These are phyloP conservation scores for Urocyon cinereoargenteus DNA, from an alignment of 2,797 vertebrate species.

Conservation along the genomic window DNA sequence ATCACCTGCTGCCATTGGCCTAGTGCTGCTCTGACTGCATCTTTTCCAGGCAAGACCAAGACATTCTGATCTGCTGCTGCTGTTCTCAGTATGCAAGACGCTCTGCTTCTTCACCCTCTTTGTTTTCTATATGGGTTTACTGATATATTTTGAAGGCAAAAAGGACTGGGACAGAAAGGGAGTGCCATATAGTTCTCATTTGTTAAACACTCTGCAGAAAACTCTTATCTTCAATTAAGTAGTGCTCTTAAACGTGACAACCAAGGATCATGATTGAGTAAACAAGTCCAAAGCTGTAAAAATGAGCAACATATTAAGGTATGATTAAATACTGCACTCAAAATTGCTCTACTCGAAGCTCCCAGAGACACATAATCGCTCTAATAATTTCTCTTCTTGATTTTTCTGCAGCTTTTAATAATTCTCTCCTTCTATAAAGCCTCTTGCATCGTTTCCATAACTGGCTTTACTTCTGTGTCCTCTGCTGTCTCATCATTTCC, in stretches of 20 bases:
- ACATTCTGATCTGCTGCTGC: not conserved
- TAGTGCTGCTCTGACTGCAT: not conserved
- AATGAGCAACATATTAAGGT: conserved; percentile 10
- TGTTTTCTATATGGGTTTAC: not conserved
- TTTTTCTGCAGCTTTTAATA: not conserved
- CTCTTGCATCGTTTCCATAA: not conserved
- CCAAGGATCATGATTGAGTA: not conserved
- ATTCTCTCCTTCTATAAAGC: not conserved
- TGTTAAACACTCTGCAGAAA: conserved; percentile 26
- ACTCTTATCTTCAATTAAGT: conserved; percentile 6
- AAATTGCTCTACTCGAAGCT: not conserved
- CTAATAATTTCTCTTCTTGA: conserved; percentile 4
- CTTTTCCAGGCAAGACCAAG: not conserved
- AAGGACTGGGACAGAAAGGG: not conserved
- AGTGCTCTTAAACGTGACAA: not conserved
- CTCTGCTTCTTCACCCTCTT: not conserved
- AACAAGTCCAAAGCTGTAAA: conserved; percentile 11
- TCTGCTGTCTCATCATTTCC: not conserved
- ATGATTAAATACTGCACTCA: conserved; percentile 2
- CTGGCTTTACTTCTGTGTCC: not conserved
- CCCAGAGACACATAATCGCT: not conserved
- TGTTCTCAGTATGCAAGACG: not conserved
- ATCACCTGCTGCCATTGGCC: not conserved
- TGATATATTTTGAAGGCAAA: not conserved
- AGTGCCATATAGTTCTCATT: not conserved